Conservation (phyloP, 1,140 invertebrate species). For the Radopholus similis region DNA sequence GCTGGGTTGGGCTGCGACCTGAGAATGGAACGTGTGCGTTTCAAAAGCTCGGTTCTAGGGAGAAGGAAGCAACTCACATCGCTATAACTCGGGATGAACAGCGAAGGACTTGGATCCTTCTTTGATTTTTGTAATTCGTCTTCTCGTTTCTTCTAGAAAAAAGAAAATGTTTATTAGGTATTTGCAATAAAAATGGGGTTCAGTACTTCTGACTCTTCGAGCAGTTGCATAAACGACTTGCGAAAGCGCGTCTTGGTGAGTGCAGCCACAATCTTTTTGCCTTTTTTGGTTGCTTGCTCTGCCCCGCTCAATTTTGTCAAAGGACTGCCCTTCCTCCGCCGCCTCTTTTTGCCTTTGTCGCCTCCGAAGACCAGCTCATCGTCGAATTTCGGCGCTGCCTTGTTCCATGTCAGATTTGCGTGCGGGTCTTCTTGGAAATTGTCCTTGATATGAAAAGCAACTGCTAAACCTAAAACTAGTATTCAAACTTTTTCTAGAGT, state of each 20-base stretch:
- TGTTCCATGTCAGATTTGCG: slow-evolving; percentile 23
- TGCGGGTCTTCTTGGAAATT: slow-evolving; percentile 32
- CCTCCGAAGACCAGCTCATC: slow-evolving; percentile 19
- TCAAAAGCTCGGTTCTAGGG: no score
- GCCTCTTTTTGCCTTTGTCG: slow-evolving; percentile 13
- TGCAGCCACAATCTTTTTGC: slow-evolving; percentile 31
- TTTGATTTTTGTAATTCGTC: no score
- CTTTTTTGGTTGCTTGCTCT: slow-evolving; percentile 35
- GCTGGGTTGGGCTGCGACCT: no score
- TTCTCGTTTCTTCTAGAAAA: no score
- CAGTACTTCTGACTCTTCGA: slow-evolving; percentile 31
- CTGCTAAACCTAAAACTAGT: neutral
- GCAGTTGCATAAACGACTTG: slow-evolving; percentile 28
- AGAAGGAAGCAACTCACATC: no score
- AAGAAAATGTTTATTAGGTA: no score
- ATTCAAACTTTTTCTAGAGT: slow-evolving; percentile 19
- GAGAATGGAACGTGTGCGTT: no score
- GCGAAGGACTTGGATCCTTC: no score
- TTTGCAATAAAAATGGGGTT: no score
- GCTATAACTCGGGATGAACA: no score
- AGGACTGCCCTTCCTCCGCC: neutral
- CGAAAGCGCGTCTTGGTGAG: slow-evolving; percentile 30
- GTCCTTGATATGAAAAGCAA: slow-evolving; percentile 9
- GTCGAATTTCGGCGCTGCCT: slow-evolving; percentile 26
- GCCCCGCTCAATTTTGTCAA: slow-evolving; percentile 2